A percentile compares a stretch with the other conserved stretches of the same genome.
phyloP scores from a whole-genome alignment of 2,888 invertebrate genomes.

The Acholoe squamosa region DNA sequence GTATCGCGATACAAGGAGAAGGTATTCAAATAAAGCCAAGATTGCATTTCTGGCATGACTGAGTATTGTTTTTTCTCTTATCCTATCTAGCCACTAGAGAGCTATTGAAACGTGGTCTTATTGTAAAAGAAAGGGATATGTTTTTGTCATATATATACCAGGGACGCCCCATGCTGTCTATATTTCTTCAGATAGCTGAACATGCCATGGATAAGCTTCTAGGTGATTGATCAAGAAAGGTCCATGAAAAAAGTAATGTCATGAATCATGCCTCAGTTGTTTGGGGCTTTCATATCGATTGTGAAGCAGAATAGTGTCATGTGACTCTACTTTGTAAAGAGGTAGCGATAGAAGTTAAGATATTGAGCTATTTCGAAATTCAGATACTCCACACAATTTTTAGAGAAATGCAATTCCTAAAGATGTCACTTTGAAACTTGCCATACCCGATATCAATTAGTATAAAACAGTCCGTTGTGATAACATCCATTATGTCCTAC shows the following conservation, averaged over 20 bases:
- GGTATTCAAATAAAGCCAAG: constrained; percentile 21
- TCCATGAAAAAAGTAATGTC: not conserved
- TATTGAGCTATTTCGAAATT: too few relatives aligned
- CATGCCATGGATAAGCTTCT: not conserved
- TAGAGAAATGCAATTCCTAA: too few relatives aligned
- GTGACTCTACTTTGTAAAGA: too few relatives aligned
- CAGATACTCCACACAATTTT: too few relatives aligned
- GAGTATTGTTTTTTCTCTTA: constrained; percentile 9
- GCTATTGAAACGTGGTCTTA: constrained; percentile 42
- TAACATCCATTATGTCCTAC: too few relatives aligned
- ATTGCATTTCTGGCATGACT: constrained; percentile 40
- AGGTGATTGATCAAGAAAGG: not conserved
- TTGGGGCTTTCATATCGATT: not conserved
- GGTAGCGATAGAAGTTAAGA: too few relatives aligned
- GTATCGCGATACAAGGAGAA: constrained; percentile 40
- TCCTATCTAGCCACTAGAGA: constrained; percentile 3
- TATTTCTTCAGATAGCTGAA: not conserved
- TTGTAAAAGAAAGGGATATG: not conserved
- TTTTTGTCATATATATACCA: not conserved
- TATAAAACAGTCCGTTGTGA: too few relatives aligned
- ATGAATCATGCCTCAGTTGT: not conserved
- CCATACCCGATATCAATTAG: too few relatives aligned
- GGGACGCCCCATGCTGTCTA: not conserved
- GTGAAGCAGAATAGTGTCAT: too few relatives aligned
- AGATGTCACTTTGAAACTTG: too few relatives aligned